Base-by-base conservation (phyloP, 2,113 vertebrate species). In the Amphiprion percula region DNA sequence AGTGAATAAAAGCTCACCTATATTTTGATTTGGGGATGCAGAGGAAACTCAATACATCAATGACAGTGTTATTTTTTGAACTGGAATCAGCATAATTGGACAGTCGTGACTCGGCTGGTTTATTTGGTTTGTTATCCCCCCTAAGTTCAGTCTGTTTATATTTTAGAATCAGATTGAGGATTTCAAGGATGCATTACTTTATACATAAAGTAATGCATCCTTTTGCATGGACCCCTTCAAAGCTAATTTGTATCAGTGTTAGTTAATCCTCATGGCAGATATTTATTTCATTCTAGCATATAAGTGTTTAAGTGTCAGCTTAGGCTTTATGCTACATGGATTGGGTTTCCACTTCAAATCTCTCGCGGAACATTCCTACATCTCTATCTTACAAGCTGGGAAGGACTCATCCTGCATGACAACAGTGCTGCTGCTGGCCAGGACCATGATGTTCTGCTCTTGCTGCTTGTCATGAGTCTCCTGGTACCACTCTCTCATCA, bases 391-490 rank as follows among this genome's bases (percentile, higher is more conserved):
- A 94, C 98, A 99, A 77, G 98, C 97, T 0, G 97, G 97, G 91
- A 99, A 99, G 85, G 98, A 99, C 87, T 99, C 98, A n/a, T 99
- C 98, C 94, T 99, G 98, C 98, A 99, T 99, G 82, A 99, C 98
- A 39, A 99, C 97, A 0, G 97, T 99, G 95, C 97, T 99, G 95
- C 98, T 99, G 95, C 97, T 98, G 63, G 98, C 98, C 87, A 99
- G 92, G 86, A 99, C 98, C 98, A 99, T 99, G 90, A 99, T 97
- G 94, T 98, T 99, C 67, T 99, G 96, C 77, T 99, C 96, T 78
- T 98, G 97, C 86, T 99, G 98, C 83, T 97, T 98, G 92, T 99
- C 97, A 1, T 99, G 98, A 71, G 97, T 99, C 85, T 99, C 96
- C 89, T 99, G 98, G 88, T 99, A 99, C 98, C 98, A 99, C 86